These are phyloP conservation scores for Malurus leucopterus DNA, from an alignment of 2,797 vertebrate genomes.

Conservation along the genomic window DNA sequence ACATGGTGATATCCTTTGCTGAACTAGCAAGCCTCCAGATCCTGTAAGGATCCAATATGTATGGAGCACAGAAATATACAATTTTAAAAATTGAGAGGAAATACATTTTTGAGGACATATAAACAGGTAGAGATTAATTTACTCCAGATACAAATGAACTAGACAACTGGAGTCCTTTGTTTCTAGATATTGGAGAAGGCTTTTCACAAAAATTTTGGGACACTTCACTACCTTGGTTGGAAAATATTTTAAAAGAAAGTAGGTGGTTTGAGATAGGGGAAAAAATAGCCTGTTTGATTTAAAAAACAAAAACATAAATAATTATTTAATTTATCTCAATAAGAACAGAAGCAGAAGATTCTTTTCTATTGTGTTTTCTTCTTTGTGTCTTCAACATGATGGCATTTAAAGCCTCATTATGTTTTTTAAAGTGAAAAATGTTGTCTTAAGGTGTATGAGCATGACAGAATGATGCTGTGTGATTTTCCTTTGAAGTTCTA, in stretches of 20 bases:
- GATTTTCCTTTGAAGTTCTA: constrained; percentile 17
- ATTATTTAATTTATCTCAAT: not conserved
- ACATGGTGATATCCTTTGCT: not conserved
- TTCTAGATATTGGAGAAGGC: not conserved
- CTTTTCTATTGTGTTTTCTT: not conserved
- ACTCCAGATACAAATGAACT: not conserved
- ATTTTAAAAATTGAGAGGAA: not conserved
- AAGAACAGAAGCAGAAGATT: not conserved
- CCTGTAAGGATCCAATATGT: not conserved
- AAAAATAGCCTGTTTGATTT: not conserved
- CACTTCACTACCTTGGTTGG: not conserved
- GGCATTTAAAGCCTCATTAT: constrained; percentile 24
- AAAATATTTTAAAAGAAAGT: not conserved
- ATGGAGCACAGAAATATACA: not conserved
- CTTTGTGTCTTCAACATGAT: not conserved
- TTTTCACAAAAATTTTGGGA: not conserved
- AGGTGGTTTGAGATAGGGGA: not conserved
- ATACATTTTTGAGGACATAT: not conserved
- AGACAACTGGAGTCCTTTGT: not conserved
- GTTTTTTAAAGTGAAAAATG: constrained; percentile 31
- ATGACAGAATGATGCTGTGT: not conserved
- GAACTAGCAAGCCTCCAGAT: not conserved
- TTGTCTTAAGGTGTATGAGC: constrained; percentile 11
- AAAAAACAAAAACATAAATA: not conserved
- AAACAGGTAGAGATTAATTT: not conserved